phyloP scores from a whole-genome alignment of 1,140 invertebrate species.

The Cydia splendana region DNA sequence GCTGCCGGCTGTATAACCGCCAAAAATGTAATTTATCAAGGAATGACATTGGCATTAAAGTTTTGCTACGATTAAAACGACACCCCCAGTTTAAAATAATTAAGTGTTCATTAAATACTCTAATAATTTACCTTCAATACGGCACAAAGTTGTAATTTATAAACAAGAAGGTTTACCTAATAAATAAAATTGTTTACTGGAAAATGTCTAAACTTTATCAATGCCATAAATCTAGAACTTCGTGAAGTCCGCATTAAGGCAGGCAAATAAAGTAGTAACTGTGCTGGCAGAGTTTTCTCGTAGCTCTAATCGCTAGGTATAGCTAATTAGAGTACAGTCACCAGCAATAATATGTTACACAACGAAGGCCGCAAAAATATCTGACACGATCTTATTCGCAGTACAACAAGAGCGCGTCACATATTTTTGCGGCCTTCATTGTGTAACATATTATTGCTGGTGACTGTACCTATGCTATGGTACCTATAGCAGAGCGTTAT shows the following conservation, averaged over 20 bases:
- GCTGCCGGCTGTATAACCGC: too few species aligned
- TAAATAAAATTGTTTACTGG: conserved; percentile 9
- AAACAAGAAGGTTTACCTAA: background rate
- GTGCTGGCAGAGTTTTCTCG: conserved; percentile 13
- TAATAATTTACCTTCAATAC: background rate
- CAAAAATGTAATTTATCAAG: too few species aligned
- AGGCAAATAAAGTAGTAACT: conserved; percentile 15
- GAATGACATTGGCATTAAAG: background rate
- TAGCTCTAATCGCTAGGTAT: conserved; percentile 17
- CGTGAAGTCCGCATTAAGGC: background rate
- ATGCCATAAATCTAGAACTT: conserved; percentile 24
- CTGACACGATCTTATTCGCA: too few species aligned
- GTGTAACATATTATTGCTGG: too few species aligned
- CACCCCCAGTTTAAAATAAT: background rate
- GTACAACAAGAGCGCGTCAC: too few species aligned
- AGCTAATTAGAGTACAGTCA: conserved; percentile 42
- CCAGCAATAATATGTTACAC: too few species aligned
- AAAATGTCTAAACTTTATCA: conserved; percentile 13
- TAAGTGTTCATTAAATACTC: background rate
- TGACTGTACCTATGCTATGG: too few species aligned
- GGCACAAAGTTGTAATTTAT: background rate
- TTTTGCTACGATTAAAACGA: background rate
- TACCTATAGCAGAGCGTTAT: conserved; percentile 47
- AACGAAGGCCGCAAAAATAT: too few species aligned
- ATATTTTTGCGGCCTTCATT: too few species aligned